A percentile compares a stretch with the other conserved stretches of the same genome.
phyloP scores from a whole-genome alignment of 2,113 vertebrate genomes.

The Microcebus jonahi region DNA sequence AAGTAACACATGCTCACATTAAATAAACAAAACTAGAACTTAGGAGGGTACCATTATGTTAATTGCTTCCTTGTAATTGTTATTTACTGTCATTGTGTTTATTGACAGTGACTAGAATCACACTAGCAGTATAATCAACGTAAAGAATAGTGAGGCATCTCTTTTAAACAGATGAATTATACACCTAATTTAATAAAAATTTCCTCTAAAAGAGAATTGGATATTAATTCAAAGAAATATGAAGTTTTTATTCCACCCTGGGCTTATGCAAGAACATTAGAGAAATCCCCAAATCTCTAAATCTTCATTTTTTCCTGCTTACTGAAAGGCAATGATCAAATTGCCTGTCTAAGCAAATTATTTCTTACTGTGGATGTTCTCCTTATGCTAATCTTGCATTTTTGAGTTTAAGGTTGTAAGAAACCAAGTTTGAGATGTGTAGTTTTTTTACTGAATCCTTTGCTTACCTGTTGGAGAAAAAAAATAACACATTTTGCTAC shows the following conservation, averaged over 20 bases:
- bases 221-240: constrained; percentile 67
- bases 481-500: neutral
- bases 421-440: neutral
- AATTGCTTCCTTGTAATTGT: constrained; percentile 75
- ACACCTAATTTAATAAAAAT: constrained; percentile 77
- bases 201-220: constrained; percentile 52
- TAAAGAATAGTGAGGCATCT: constrained; percentile 58
- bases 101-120: constrained; percentile 72
- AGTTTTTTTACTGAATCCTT: neutral
- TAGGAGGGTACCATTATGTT: constrained; percentile 70
- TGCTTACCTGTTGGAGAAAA: constrained; percentile 33
- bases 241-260: constrained; percentile 19
- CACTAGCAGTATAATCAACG: constrained; percentile 63
- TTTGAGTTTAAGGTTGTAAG: neutral
- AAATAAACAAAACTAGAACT: constrained; percentile 72
- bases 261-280: constrained; percentile 54
- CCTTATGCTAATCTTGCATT: neutral
- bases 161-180: constrained; percentile 77
- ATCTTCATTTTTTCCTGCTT: constrained; percentile 33
- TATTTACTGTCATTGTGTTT: constrained; percentile 77
- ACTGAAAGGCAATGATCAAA: constrained; percentile 39
- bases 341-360: constrained; percentile 42
- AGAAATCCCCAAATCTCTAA: constrained; percentile 35
- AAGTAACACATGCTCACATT: constrained; percentile 71
- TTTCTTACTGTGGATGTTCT: neutral